phyloP scores from a whole-genome alignment of 2,797 vertebrate genomes.

The Pseudomugil tenellus region DNA sequence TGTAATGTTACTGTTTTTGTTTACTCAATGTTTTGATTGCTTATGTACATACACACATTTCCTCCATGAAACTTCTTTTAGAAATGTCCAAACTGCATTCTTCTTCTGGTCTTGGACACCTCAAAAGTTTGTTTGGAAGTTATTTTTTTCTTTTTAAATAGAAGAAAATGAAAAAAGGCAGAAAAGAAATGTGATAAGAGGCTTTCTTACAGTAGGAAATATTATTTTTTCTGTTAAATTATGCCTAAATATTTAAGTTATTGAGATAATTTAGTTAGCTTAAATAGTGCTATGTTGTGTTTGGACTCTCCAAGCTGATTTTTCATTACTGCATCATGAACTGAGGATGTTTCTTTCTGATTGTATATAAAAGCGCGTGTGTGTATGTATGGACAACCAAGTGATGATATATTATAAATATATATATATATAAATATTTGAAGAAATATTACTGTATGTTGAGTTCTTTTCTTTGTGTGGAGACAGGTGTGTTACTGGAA shows the following conservation, averaged over 20 bases:
- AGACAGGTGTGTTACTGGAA: slow-evolving; percentile 36
- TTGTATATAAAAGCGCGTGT: slow-evolving; percentile 38
- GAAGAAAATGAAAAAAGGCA: slow-evolving; percentile 20
- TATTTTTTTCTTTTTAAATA: slow-evolving; percentile 9
- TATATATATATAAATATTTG: slow-evolving; percentile 77
- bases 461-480: slow-evolving; percentile 25
- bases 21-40: slow-evolving; percentile 45
- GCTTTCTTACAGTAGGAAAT: slow-evolving; percentile 50
- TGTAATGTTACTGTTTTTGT: slow-evolving; percentile 44
- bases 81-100: slow-evolving; percentile 15
- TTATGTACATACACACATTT: slow-evolving; percentile 45
- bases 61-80: slow-evolving; percentile 9
- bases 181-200: slow-evolving; percentile 15
- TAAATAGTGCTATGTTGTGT: slow-evolving; percentile 17
- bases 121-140: slow-evolving; percentile 35
- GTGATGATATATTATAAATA: slow-evolving; percentile 77
- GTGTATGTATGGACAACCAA: slow-evolving; percentile 67
- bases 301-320: slow-evolving; percentile 25
- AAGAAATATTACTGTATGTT: slow-evolving; percentile 55
- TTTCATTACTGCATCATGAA: slow-evolving; percentile 35
- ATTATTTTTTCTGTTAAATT: slow-evolving; percentile 57
- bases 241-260: slow-evolving; percentile 60
- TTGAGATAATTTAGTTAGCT: slow-evolving; percentile 58
- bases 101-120: slow-evolving; percentile 27
- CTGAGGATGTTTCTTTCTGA: slow-evolving; percentile 48